Conservation (phyloP, 2,888 invertebrate species). For the Drosophila limbata region DNA sequence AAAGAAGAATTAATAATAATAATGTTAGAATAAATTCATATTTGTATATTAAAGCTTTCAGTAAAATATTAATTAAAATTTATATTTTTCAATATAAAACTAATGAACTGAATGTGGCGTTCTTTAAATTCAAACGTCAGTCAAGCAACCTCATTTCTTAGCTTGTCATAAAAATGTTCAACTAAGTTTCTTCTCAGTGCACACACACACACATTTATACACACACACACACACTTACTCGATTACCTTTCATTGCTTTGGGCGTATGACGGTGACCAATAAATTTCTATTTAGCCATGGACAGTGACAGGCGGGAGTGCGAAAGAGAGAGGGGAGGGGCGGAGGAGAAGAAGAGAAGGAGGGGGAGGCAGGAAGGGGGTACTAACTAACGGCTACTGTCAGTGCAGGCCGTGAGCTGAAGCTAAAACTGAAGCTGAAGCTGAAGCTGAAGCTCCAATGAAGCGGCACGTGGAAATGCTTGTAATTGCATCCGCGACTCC, state of each 20-base stretch:
- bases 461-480: conserved; percentile 80
- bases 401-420: conserved; percentile 48
- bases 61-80: no score
- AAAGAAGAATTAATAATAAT: no score
- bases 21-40: no score
- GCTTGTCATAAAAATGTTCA: neutral
- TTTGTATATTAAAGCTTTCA: no score
- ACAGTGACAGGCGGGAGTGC: conserved; percentile 26
- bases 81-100: neutral
- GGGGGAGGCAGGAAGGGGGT: neutral
- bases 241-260: conserved; percentile 49
- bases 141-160: neutral
- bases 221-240: conserved; percentile 22
- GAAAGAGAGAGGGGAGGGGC: neutral
- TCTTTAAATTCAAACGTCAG: neutral
- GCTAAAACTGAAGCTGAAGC: conserved; percentile 32
- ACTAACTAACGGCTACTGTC: conserved; percentile 61
- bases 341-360: neutral
- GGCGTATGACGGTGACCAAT: conserved; percentile 72
- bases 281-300: conserved; percentile 75
- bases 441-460: conserved; percentile 64
- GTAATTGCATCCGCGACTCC: conserved; percentile 77
- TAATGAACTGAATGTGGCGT: neutral
- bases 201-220: conserved; percentile 29
- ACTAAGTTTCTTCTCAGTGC: conserved; percentile 32